These are phyloP conservation scores for Fissipunctia ypsillon DNA, from an alignment of 2,888 invertebrate genomes.

Conservation along the genomic window DNA sequence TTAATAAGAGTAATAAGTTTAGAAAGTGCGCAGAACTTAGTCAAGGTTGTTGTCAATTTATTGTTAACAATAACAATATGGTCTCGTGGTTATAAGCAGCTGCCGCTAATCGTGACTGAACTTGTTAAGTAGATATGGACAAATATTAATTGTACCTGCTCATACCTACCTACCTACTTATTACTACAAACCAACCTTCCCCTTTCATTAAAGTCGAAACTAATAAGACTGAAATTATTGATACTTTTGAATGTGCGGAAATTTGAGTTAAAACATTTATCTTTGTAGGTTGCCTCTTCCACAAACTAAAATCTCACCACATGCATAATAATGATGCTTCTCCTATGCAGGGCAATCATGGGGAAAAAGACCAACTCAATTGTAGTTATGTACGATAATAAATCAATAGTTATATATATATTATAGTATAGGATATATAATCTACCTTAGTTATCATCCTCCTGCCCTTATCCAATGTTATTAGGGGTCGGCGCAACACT, in stretches of 20 bases:
- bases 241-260: background rate
- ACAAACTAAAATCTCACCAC: background rate
- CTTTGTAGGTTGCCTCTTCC: background rate
- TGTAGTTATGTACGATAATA: background rate
- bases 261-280: background rate
- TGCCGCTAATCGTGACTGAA: constrained; percentile 38
- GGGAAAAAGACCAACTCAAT: background rate
- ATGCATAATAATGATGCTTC: background rate
- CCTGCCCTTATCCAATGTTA: background rate
- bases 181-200: background rate
- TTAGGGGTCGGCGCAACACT: background rate
- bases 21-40: constrained; percentile 47
- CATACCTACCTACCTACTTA: too few species aligned
- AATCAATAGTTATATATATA: too few species aligned
- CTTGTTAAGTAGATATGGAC: constrained; percentile 4
- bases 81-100: constrained; percentile 45
- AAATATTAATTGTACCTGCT: constrained; percentile 17
- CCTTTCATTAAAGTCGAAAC: background rate
- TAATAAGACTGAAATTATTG: background rate
- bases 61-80: constrained; percentile 38
- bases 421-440: too few species aligned
- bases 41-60: constrained; percentile 52
- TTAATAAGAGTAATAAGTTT: constrained; percentile 32
- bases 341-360: background rate
- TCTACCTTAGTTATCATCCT: too few species aligned